Base-by-base conservation (phyloP, 2,797 vertebrate species). In the Thalassophryne amazonica region DNA sequence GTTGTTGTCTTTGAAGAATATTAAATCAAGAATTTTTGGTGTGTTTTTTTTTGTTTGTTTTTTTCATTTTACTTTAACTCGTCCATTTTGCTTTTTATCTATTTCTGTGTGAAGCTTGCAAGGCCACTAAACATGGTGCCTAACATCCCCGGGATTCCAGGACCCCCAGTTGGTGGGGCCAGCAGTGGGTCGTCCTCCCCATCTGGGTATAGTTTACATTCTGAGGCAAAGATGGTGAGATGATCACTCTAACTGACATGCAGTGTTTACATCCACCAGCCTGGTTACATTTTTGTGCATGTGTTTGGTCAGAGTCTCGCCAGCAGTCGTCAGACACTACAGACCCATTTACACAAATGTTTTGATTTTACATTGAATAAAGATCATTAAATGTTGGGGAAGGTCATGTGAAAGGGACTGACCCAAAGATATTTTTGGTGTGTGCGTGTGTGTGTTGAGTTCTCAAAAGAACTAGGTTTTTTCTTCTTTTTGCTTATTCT, bases 71-170 rank as follows among this genome's bases (percentile, higher is more conserved):
- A 15, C 11, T 36, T 46, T 14, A 41, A n/a, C 11, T 4, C 50
- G n/a, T 41, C n/a, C 8, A 2, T 0, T 48, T 17, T 54, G 2
- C 28, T 10, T 38, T 4, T 24, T 32, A 6, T 78, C 60, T 50
- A 41, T 55, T 76, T 8, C 41, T 24, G 24, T 54, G 12, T 34
- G 18, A 25, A 98, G 96, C 88, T 97, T 68, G 95, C 93, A 1
- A 92, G 96, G 78, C 92, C 95, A 1, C 56, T 93, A 53, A 86
- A 92, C 76, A 78, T 95, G 65, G 94, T 97, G 73, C 95, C 96
- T 28, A 95, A 97, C 87, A 91, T 98, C 84, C 95, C 96, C 12
- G 96, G 96, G 32, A 98, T 98, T 47, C 96, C 96, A 42, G 96
- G 96, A 47, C 96, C 96, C n/a, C 95, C 95, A 46, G 47, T 93